Evolutionary conservation across 2,113 vertebrate species (phyloP), one percentile per base, ranked within the genome.

Genomic region (Myocastor coypus): DNA sequence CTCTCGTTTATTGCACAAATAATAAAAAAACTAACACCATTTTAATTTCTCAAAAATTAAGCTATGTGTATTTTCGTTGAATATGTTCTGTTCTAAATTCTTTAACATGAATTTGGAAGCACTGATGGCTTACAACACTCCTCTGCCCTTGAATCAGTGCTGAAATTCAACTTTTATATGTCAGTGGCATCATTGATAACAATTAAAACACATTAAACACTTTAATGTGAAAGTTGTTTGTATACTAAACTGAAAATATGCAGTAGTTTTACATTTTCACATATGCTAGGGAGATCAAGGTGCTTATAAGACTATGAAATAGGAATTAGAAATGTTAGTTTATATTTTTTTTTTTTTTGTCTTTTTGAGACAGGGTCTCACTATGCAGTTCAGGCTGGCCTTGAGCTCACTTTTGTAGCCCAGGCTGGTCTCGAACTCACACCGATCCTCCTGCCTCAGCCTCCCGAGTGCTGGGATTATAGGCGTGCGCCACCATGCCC

Each of bases 91-190:
- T 63, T 92, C 94, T 81, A 73, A 80, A 89, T 91, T 89, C 2
- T 46, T 89, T 28, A 92, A 57, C n/a, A 69, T 50, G 82, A 88
- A 75, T 89, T 87, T 94, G 52, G 20, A 59, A 55, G 83, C 3
- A 14, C 1, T 57, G 40, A 26, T 66, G 26, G 3, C n/a, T 92
- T 78, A 75, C 59, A 73, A 66, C 1, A 93, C 5, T 14, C 81
- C 75, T 93, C 24, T 86, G 30, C 66, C 64, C 90, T 93, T 69
- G 55, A 87, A 40, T 92, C 92, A 89, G 22, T 9, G 55, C 5
- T 30, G 19, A 93, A 82, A 64, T 64, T 1, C 9, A 34, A 68
- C 91, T 82, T 77, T 5, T 55, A 77, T 30, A 69, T 94, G 83
- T 87, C 71, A 86, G 24, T 91, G 83, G 34, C 2, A 30, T 57